Conservation (phyloP, 2,888 invertebrate genomes). For the Notodonta dromedarius region DNA sequence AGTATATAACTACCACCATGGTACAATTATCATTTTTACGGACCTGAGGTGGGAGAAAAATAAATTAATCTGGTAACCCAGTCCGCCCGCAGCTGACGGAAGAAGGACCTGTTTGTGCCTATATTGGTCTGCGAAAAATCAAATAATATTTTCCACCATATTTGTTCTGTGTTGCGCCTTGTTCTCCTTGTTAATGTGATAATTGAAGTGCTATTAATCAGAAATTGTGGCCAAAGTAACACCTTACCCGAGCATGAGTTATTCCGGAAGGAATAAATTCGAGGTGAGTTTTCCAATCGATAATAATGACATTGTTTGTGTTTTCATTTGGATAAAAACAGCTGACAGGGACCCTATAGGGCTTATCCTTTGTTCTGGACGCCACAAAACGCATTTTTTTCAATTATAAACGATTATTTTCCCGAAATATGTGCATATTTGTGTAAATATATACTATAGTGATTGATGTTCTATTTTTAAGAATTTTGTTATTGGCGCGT, state of each 20-base stretch:
- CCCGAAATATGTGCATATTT: not conserved
- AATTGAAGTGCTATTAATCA: constrained; percentile 46
- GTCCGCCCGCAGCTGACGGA: constrained; percentile 43
- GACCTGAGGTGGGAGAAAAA: not conserved
- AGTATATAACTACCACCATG: too few species aligned
- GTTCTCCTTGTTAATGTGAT: constrained; percentile 30
- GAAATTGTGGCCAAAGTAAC: constrained; percentile 81
- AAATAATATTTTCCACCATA: constrained; percentile 61
- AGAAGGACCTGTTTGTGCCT: constrained; percentile 32
- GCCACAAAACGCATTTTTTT: not conserved
- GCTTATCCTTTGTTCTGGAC: constrained; percentile 59
- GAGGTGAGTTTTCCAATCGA: constrained; percentile 80
- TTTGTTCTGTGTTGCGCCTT: constrained; percentile 55
- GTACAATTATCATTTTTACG: too few species aligned
- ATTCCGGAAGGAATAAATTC: constrained; percentile 87
- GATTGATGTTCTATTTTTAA: constrained; percentile 50
- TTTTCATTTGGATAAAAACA: constrained; percentile 85
- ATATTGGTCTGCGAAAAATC: constrained; percentile 51
- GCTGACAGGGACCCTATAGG: constrained; percentile 76
- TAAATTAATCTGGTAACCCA: constrained; percentile 36
- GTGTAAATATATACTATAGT: not conserved
- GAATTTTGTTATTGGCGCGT: constrained; percentile 34
- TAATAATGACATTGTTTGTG: constrained; percentile 64
- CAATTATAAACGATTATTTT: not conserved
- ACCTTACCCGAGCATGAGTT: constrained; percentile 83